Base-by-base conservation (phyloP, 2,888 invertebrate genomes). In the Tenthredo livida region DNA sequence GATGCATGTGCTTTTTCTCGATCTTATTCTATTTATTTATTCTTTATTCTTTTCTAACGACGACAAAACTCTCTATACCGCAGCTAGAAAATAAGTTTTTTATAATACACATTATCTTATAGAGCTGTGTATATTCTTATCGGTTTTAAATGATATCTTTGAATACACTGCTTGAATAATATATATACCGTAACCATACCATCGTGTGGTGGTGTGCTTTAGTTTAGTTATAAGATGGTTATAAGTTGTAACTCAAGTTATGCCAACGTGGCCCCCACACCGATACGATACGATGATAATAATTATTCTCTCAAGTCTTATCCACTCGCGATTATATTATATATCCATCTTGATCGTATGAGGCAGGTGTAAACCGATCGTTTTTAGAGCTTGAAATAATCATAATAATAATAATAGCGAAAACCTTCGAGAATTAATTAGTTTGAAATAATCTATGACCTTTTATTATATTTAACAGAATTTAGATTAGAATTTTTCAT, bases 61-160 rank as follows among this genome's bases (percentile, higher is more conserved):
- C 54, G 1, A 15, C 0, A 15, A 1, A 33, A 33, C 29, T 33
- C 4, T 33, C 33, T 3, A 47, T 15, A 47, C 67, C 29, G 33
- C 37, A 33, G 70, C 17, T 72, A 0, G 40, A n/a, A 72, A 72
- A 72, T 72, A 72, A 72, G 70, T 72, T 33, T 15, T 7, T 4
- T 4, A 40, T n/a, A n/a, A n/a, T n/a, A n/a, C n/a, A n/a, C n/a
- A 37, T 72, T 72, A 72, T 72, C 40, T 47, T 72, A 72, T 54
- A 54, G 54, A 54, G 54, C 54, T n/a, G 37, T 72, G 4, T 33
- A 33, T 33, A 10, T 33, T 33, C 15, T 72, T 37, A 72, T 72
- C 70, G 40, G 70, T 72, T 40, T 40, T 40, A 17, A 54, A 72
- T 37, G 70, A 37, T 37, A 72, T 72, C 70, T 25, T 72, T 72